Base-by-base conservation (phyloP, 2,797 vertebrate species). In the Thunnus albacares region DNA sequence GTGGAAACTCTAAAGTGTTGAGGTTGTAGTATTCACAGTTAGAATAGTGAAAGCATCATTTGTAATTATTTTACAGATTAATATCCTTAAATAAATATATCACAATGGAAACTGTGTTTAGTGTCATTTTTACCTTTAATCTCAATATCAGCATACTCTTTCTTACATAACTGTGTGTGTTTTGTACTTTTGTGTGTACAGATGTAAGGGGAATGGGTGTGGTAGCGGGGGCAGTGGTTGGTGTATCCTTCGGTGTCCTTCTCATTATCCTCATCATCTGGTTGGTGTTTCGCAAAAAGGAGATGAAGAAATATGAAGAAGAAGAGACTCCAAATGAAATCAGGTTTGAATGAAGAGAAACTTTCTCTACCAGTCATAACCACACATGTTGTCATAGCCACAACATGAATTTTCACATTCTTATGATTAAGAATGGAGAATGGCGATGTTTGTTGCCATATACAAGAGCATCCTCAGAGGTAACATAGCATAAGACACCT, bases 301-400 rank as follows among this genome's bases (percentile, higher is more conserved):
- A 97, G 81, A 97, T 96, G 88, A 96, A 97, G 90, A 98, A 97
- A 90, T 97, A 98, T 0, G 97, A 99, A 89, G 98, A 99, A 71
- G 97, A 98, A 71, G 98, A 99, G 81, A 95, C 96, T 3, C 97
- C 97, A 22, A 99, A 99, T 75, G 98, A 99, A 93, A 99, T 99
- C 87, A 97, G 97, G 98, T 98, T 79, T 1, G 4, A 13, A 33
- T 49, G 6, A 4, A 57, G 4, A 22, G 15, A 17, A 20, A 7
- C 30, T 2, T 28, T 26, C 3, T 59, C 13, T 20, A 28, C 15
- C 12, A 28, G 13, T 3, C 18, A 15, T 12, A 56, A 28, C 1
- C 13, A 47, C n/a, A 56, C 28, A 43, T 22, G 14, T 0, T 0
- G 18, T 43, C 28, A 47, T 55, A 49, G 20, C 15, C 22, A 22